phyloP scores from a whole-genome alignment of 35 echinoderm and acorn worm species.

The Apostichopus japonicus region DNA sequence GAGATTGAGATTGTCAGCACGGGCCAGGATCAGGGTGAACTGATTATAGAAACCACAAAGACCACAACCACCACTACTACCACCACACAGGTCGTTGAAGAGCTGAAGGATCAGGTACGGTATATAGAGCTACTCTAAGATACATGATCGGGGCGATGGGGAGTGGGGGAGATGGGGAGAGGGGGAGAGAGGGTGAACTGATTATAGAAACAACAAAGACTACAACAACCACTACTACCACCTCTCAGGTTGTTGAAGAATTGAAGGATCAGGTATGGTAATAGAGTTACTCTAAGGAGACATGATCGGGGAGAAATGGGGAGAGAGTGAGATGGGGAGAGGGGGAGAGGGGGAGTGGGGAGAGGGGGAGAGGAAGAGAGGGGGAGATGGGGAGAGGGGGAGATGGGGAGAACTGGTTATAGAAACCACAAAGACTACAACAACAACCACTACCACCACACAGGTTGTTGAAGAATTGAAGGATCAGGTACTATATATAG shows the following conservation, averaged over 20 bases:
- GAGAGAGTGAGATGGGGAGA: no score
- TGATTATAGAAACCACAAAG: conserved; percentile 42
- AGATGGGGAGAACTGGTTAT: no score
- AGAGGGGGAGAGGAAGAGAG: no score
- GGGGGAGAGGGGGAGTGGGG: no score
- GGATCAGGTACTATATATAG: conserved; percentile 60
- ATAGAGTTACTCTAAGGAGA: neutral
- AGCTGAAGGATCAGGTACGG: conserved; percentile 77
- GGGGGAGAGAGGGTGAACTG: no score
- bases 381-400: no score
- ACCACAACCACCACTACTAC: neutral
- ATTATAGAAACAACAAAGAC: no score
- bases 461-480: conserved; percentile 69
- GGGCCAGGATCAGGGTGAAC: conserved; percentile 43
- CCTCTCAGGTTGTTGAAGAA: conserved; percentile 60
- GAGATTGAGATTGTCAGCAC: conserved; percentile 73
- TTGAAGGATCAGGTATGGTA: conserved; percentile 76
- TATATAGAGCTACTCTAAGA: neutral
- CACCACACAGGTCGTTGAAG: conserved; percentile 60
- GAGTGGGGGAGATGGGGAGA: no score
- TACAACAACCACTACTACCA: conserved; percentile 59
- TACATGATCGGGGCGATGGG: no score
- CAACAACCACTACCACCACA: conserved; percentile 54
- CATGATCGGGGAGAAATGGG: no score
- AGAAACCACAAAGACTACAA: no score